Evolutionary conservation across 2,797 vertebrate genomes (phyloP).

Genomic region (Rhinophrynus dorsalis): DNA sequence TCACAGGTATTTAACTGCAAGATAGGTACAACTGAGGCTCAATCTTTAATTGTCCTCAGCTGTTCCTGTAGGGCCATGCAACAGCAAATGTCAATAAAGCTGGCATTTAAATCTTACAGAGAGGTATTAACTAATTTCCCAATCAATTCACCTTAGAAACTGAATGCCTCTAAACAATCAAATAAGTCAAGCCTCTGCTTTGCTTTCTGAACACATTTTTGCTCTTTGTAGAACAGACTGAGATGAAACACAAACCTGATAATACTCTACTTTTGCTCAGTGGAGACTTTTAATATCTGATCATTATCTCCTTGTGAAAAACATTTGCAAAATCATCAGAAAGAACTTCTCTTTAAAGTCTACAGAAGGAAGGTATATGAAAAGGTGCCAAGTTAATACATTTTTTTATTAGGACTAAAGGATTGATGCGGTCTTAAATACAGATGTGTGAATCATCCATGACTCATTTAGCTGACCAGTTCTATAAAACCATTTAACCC

Average conservation of each 20-base stretch:
- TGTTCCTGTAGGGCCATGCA: conserved; percentile 15
- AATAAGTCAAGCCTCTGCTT: conserved; percentile 28
- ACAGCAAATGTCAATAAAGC: conserved; percentile 28
- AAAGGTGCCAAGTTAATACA: too few relatives aligned
- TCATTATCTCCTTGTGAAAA: conserved; percentile 53
- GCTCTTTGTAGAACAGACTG: not conserved
- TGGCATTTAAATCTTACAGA: conserved; percentile 36
- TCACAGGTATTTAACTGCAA: conserved; percentile 27
- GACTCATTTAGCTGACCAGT: too few relatives aligned
- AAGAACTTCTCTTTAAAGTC: conserved; percentile 43
- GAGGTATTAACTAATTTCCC: conserved; percentile 42
- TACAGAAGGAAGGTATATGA: too few relatives aligned
- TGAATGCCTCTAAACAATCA: conserved; percentile 23
- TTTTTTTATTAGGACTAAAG: too few relatives aligned
- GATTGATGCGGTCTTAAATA: too few relatives aligned
- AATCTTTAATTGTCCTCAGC: conserved; percentile 38
- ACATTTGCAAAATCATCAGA: conserved; percentile 39
- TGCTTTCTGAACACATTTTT: conserved; percentile 21
- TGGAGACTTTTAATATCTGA: conserved; percentile 43
- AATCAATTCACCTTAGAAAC: conserved; percentile 46
- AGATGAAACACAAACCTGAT: conserved; percentile 1
- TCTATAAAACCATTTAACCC: too few relatives aligned
- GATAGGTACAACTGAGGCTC: conserved; percentile 9
- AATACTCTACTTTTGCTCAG: conserved; percentile 52
- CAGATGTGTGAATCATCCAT: too few relatives aligned